Conservation (phyloP, 2,113 vertebrate genomes). For the Hyperopisus bebe region DNA sequence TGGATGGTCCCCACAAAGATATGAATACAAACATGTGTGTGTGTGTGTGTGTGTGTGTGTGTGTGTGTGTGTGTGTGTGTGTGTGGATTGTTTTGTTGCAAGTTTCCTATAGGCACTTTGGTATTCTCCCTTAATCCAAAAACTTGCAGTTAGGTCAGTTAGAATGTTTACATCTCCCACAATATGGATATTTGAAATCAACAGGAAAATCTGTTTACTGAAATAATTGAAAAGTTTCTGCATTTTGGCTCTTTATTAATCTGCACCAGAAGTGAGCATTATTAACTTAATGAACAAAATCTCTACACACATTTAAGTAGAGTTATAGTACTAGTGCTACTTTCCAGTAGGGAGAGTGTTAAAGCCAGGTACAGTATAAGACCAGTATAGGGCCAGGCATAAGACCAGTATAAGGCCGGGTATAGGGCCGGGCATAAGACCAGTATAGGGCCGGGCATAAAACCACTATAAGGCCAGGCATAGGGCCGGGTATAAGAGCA, state of each 20-base stretch:
- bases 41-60: too few relatives aligned
- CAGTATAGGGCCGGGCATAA: too few relatives aligned
- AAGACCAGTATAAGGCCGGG: too few relatives aligned
- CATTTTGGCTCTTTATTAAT: background rate
- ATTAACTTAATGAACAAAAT: background rate
- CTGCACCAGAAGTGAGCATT: background rate
- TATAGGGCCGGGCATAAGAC: too few relatives aligned
- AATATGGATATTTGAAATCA: background rate
- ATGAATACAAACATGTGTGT: background rate
- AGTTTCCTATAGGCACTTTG: background rate
- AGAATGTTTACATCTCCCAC: background rate
- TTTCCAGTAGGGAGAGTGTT: background rate
- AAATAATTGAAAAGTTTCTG: background rate
- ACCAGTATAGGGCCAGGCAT: too few relatives aligned
- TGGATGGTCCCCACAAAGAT: background rate
- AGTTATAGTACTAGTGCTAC: background rate
- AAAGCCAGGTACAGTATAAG: too few relatives aligned
- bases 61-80: background rate
- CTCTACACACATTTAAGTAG: background rate
- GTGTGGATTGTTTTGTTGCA: background rate
- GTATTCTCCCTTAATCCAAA: background rate
- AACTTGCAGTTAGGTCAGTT: background rate
- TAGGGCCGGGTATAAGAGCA: too few relatives aligned
- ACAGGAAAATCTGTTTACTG: constrained; percentile 22
- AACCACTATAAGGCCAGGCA: too few relatives aligned